A percentile compares a stretch with the other conserved stretches of the same genome.
Evolutionary conservation across 2,797 vertebrate species (phyloP).

Genomic region (Xenentodon cancila): DNA sequence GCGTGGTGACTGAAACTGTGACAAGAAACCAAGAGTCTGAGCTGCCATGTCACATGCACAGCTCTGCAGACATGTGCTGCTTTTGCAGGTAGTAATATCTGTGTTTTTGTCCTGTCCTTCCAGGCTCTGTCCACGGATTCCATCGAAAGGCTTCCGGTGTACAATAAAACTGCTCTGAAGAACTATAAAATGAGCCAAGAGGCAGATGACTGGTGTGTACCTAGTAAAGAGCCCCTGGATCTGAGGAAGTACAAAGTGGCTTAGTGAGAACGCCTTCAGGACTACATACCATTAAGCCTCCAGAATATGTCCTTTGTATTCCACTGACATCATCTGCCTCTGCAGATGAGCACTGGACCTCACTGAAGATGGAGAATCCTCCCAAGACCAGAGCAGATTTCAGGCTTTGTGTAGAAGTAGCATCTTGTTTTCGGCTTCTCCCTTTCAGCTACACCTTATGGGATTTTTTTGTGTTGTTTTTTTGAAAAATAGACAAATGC

Average conservation of each 20-base stretch:
- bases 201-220: slow-evolving; percentile 93
- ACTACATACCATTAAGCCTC: slow-evolving; percentile 14
- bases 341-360: slow-evolving; percentile 17
- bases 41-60: not conserved
- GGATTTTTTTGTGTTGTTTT: slow-evolving; percentile 21
- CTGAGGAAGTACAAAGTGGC: slow-evolving; percentile 85
- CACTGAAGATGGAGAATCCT: slow-evolving; percentile 7
- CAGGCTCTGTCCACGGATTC: slow-evolving; percentile 96
- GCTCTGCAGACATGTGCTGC: slow-evolving; percentile 5
- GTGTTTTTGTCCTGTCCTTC: slow-evolving; percentile 6
- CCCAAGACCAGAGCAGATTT: slow-evolving; percentile 17
- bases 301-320: slow-evolving; percentile 24
- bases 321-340: slow-evolving; percentile 16
- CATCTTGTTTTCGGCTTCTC: slow-evolving; percentile 17
- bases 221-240: slow-evolving; percentile 93
- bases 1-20: not conserved
- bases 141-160: slow-evolving; percentile 93
- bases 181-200: slow-evolving; percentile 93
- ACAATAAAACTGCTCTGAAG: slow-evolving; percentile 94
- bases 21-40: not conserved
- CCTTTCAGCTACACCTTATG: slow-evolving; percentile 3
- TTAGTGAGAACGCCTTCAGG: slow-evolving; percentile 62
- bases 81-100: not conserved
- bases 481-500: slow-evolving; percentile 15
- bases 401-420: slow-evolving; percentile 44